These are phyloP conservation scores for Sweltsa coloradensis DNA, from an alignment of 1,140 invertebrate genomes.

Conservation along the genomic window DNA sequence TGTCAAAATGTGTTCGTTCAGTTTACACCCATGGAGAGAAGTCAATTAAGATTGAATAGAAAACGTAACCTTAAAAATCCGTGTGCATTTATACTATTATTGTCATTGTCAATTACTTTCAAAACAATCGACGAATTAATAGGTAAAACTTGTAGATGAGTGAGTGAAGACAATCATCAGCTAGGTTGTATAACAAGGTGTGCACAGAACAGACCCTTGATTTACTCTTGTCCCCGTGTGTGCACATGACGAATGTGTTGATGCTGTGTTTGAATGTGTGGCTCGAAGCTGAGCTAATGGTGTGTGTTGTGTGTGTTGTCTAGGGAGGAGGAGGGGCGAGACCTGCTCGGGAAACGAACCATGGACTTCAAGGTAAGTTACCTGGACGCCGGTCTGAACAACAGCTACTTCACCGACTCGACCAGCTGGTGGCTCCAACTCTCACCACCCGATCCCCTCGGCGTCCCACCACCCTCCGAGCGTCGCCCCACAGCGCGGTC, in stretches of 20 bases:
- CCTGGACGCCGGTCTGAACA: conserved; percentile 80
- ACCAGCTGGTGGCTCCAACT: conserved; percentile 46
- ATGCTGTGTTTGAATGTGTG: too few species aligned
- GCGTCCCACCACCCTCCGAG: conserved; percentile 28
- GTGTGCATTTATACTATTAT: too few species aligned
- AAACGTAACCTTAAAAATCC: too few species aligned
- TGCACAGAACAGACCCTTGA: too few species aligned
- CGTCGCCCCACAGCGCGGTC: conserved; percentile 59
- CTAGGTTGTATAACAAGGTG: conserved; percentile 2
- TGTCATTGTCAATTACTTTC: too few species aligned
- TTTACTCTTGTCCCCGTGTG: conserved; percentile 1
- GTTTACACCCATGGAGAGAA: too few species aligned
- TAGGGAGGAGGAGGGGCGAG: conserved; percentile 96
- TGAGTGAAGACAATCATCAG: too few species aligned
- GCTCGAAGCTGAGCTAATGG: background rate
- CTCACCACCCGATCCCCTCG: conserved; percentile 12
- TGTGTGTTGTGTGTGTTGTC: conserved; percentile 18
- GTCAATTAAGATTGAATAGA: too few species aligned
- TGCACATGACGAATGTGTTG: too few species aligned
- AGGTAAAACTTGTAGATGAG: too few species aligned
- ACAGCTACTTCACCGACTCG: conserved; percentile 79
- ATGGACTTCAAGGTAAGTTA: conserved; percentile 99
- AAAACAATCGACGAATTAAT: too few species aligned
- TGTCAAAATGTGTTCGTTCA: too few species aligned
- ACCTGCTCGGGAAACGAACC: conserved; percentile 88